A percentile compares a stretch with the other conserved stretches of the same genome.
phyloP scores from a whole-genome alignment of 1,140 invertebrate genomes.

The Calliphora vicina region DNA sequence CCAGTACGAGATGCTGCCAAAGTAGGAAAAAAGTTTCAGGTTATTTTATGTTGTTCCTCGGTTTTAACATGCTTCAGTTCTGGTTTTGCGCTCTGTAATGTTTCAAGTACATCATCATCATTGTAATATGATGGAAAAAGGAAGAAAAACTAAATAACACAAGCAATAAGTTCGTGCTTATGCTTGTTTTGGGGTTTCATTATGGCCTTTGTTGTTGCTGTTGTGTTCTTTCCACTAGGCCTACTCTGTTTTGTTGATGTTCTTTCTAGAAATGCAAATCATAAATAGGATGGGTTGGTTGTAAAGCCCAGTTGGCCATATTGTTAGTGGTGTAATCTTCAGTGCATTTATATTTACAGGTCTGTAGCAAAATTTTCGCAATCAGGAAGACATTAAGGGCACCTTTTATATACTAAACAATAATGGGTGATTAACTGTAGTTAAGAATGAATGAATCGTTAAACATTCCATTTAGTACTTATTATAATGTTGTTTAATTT shows the following conservation, averaged over 20 bases:
- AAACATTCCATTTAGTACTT: too few species aligned
- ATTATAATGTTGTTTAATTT: too few species aligned
- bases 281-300: background rate
- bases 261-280: constrained; percentile 1
- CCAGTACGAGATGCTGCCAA: too few species aligned
- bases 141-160: background rate
- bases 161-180: background rate
- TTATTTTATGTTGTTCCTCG: constrained; percentile 2
- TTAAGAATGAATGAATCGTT: too few species aligned
- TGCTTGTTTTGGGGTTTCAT: constrained; percentile 13
- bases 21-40: background rate
- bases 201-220: background rate
- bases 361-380: background rate
- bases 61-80: background rate
- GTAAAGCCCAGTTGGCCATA: background rate
- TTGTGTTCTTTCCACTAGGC: background rate
- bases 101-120: constrained; percentile 8
- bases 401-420: too few species aligned
- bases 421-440: background rate
- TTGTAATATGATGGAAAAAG: background rate
- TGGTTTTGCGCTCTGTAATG: background rate
- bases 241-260: background rate
- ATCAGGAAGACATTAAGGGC: background rate
- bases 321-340: background rate
- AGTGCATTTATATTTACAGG: background rate